Base-by-base conservation (phyloP, 2,113 vertebrate genomes). In the Paracanthobrama guichenoti region DNA sequence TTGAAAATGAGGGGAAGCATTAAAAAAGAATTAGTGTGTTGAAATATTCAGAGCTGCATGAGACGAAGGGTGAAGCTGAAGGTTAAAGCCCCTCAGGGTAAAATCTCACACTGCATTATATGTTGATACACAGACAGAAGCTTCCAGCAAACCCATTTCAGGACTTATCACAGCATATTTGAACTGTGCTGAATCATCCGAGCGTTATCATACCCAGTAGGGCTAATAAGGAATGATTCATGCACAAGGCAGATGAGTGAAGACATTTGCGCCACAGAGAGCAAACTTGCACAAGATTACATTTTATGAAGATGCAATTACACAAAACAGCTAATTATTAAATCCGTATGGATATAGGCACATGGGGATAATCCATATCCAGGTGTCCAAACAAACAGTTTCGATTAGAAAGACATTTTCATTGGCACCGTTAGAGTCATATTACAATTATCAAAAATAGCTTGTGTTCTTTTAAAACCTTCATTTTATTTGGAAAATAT, bases 181-280 rank as follows among this genome's bases (percentile, higher is more conserved):
- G 13, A 62, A 62, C 24, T 62, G 42, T 18, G 57, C 31, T 79
- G 57, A 62, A 62, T 79, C 57, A 62, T 46, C 35, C 4, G 59
- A 46, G 76, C 1, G 42, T 46, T 79, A 62, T 42, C n/a, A 46
- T 62, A 62, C 9, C 62, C 39, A 28, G 57, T 26, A 18, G 57
- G 77, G 77, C n/a, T 79, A 79, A 79, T 62, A 39, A 46, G 57
- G 39, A 26, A 64, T 26, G 57, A 79, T 79, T 64, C 57, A 79
- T 79, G n/a, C 3, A 18, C 18, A 28, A 44, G 46, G 35, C 75
- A 78, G 53, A 62, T 62, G 13, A 46, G 10, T 62, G 39, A 28
- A 2, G 42, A 18, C 77, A 62, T 28, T 39, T 79, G 57, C 42
- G 46, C 35, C 77, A 64, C 39, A 79, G 77, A 62, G 57, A 62